Percentiles rank a stretch among this genome's conserved stretches.
Conservation (phyloP, 1,140 invertebrate genomes). For the Microplitis mediator region DNA sequence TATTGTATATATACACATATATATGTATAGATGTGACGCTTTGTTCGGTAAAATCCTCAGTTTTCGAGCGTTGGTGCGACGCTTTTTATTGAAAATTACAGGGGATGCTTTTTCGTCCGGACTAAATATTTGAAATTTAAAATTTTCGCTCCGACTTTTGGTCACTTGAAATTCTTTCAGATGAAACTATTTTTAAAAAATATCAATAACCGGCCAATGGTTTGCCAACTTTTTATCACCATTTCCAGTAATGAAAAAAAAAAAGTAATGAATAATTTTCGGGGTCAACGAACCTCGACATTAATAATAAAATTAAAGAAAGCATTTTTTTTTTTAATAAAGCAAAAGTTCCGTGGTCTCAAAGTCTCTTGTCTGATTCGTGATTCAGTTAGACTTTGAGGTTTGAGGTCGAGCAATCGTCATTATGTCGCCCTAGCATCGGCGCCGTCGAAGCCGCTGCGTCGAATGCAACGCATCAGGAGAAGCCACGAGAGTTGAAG, state of each 20-base stretch:
- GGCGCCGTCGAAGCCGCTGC: conserved; percentile 5
- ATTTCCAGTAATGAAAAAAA: no score
- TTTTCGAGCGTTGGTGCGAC: neutral
- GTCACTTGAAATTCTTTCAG: no score
- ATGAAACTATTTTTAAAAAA: no score
- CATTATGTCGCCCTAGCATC: conserved; percentile 44
- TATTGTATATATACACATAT: neutral
- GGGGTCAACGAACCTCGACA: no score
- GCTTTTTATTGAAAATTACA: neutral
- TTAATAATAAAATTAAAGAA: conserved; percentile 11
- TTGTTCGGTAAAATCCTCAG: no score
- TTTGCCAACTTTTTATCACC: no score
- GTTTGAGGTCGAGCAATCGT: conserved; percentile 46
- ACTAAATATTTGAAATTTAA: no score
- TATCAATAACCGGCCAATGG: no score
- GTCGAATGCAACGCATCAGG: conserved; percentile 34
- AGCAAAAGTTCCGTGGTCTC: conserved; percentile 21
- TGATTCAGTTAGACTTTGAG: conserved; percentile 56
- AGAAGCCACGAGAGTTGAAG: conserved; percentile 20
- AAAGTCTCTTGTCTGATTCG: conserved; percentile 32
- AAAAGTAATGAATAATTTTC: no score
- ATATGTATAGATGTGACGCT: neutral
- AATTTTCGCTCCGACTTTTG: no score
- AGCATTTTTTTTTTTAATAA: neutral
- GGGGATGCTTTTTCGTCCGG: no score